phyloP scores from a whole-genome alignment of 2,113 vertebrate genomes.

The Irena cyanogastra region DNA sequence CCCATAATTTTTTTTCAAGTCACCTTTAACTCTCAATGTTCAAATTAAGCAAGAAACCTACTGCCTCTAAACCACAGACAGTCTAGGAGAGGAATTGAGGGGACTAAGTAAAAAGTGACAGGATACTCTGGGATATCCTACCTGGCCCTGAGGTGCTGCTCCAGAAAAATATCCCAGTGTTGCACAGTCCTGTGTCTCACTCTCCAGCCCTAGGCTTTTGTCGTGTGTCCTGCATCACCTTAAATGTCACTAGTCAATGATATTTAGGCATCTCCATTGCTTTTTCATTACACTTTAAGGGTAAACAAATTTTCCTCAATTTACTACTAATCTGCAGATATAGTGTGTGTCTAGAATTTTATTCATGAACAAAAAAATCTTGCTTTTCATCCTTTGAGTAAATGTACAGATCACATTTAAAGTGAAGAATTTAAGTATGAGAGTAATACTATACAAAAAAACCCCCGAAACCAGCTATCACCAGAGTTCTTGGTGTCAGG shows the following conservation, averaged over 20 bases:
- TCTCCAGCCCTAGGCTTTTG: not conserved
- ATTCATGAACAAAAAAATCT: not conserved
- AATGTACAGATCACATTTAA: not conserved
- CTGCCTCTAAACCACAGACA: not conserved
- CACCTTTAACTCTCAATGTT: not conserved
- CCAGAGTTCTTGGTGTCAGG: not conserved
- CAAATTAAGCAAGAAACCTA: not conserved
- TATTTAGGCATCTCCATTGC: not conserved
- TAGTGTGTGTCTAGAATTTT: not conserved
- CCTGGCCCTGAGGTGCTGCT: not conserved
- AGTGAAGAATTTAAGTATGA: not conserved
- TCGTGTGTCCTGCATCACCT: not conserved
- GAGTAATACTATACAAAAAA: not conserved
- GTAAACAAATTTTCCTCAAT: not conserved
- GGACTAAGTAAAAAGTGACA: not conserved
- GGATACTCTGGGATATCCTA: not conserved
- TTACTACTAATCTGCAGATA: not conserved
- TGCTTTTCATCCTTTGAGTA: not conserved
- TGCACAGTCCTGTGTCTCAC: accelerated
- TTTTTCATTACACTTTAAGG: not conserved
- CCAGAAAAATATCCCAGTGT: not conserved
- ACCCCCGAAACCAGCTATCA: not conserved
- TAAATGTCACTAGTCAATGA: not conserved
- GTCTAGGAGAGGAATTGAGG: not conserved
- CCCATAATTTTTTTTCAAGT: not conserved